A percentile compares a stretch with the other conserved stretches of the same genome.
Conservation (phyloP, 2,113 vertebrate species). For the Platycercus adscitus region DNA sequence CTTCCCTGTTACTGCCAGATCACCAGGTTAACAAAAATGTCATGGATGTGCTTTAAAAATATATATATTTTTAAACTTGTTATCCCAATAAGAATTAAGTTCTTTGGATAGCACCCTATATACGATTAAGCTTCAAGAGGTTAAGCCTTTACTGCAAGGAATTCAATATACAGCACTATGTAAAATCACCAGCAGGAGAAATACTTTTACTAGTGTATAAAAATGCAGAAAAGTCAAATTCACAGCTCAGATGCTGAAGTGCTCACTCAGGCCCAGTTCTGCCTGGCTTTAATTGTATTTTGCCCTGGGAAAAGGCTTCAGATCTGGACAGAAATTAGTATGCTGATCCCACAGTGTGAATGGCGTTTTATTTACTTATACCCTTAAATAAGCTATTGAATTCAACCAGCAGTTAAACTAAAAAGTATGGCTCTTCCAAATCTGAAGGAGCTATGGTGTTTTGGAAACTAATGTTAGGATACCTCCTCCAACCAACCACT, state of each 20-base stretch:
- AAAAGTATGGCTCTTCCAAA: not conserved
- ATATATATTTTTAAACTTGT: slow-evolving; percentile 40
- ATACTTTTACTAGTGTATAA: slow-evolving; percentile 9
- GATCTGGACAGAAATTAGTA: slow-evolving; percentile 46
- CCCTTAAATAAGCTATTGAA: slow-evolving; percentile 37
- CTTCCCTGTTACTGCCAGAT: slow-evolving; percentile 24
- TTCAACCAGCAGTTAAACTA: slow-evolving; percentile 23
- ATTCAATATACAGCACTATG: slow-evolving; percentile 22
- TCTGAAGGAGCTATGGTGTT: not conserved
- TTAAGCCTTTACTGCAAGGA: not conserved
- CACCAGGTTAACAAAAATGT: slow-evolving; percentile 57
- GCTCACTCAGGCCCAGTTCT: slow-evolving; percentile 42
- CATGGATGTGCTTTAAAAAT: slow-evolving; percentile 44
- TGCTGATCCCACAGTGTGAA: slow-evolving; percentile 6
- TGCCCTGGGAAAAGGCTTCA: slow-evolving; percentile 62
- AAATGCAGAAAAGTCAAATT: slow-evolving; percentile 51
- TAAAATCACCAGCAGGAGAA: slow-evolving; percentile 42
- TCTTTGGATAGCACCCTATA: not conserved
- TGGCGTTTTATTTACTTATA: slow-evolving; percentile 63
- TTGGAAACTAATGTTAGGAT: not conserved
- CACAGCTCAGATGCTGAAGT: slow-evolving; percentile 37
- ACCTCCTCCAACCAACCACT: not conserved
- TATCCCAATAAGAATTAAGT: slow-evolving; percentile 60
- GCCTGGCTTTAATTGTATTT: slow-evolving; percentile 59
- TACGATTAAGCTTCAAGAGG: slow-evolving; percentile 52